These are phyloP conservation scores for Podarcis cretensis DNA, from an alignment of 2,113 vertebrate species.

Conservation along the genomic window DNA sequence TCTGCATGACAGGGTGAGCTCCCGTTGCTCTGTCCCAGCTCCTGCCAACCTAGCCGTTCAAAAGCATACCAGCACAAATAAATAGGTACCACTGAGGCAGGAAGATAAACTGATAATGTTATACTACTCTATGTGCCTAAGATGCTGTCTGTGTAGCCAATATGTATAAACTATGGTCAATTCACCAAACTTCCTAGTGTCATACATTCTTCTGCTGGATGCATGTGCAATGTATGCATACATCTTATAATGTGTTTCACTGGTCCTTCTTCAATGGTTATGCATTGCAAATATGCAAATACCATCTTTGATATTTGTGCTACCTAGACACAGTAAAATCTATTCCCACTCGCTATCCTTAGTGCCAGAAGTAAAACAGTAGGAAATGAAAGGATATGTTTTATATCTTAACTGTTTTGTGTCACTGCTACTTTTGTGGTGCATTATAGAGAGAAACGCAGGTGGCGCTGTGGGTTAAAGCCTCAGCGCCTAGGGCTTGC, in stretches of 20 bases:
- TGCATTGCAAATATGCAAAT: not conserved
- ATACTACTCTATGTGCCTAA: too few relatives aligned
- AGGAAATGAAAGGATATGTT: not conserved
- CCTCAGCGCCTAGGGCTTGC: too few relatives aligned
- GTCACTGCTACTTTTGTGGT: constrained; percentile 7
- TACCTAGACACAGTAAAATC: not conserved
- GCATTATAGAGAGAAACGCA: constrained; percentile 11
- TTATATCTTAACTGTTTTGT: fast-evolving
- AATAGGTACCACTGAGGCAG: too few relatives aligned
- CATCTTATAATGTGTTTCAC: not conserved
- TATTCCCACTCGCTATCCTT: not conserved
- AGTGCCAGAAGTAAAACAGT: not conserved
- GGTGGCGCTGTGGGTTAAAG: too few relatives aligned
- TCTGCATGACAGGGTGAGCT: too few relatives aligned
- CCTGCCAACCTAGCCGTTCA: too few relatives aligned
- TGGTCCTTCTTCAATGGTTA: not conserved
- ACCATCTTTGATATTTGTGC: not conserved
- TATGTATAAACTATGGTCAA: not conserved
- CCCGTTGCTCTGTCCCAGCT: too few relatives aligned
- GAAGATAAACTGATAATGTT: too few relatives aligned
- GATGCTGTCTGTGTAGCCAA: not conserved
- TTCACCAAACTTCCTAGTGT: not conserved
- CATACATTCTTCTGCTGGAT: not conserved
- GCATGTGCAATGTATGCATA: not conserved
- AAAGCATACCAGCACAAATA: too few relatives aligned